Percentiles rank a stretch among this genome's conserved stretches.
Evolutionary conservation across 2,113 vertebrate species (phyloP).

Genomic region (Micromys minutus): DNA sequence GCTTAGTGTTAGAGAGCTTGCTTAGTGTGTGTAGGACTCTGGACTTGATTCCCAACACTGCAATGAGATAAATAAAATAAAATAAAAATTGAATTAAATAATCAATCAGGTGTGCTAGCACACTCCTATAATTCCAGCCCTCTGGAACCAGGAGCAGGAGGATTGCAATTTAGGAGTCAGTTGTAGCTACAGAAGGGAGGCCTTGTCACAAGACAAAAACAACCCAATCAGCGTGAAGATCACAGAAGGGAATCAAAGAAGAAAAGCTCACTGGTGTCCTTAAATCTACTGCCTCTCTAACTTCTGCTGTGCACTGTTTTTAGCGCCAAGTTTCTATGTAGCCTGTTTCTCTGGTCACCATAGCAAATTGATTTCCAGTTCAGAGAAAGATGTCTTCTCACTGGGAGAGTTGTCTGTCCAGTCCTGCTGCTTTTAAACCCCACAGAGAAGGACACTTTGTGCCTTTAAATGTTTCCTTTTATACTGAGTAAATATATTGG

Average conservation of each 20-base stretch:
- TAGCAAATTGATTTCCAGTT: not conserved
- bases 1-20: not conserved
- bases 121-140: not conserved
- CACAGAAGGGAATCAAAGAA: not conserved
- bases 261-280: not conserved
- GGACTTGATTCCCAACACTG: not conserved
- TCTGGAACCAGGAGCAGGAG: not conserved
- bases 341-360: not conserved
- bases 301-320: not conserved
- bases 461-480: constrained; percentile 63
- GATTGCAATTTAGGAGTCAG: not conserved
- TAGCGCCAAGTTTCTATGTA: not conserved
- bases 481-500: constrained; percentile 67
- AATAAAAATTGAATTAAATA: not conserved
- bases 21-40: not conserved
- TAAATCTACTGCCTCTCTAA: not conserved
- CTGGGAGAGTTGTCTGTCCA: constrained; percentile 64
- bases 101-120: not conserved
- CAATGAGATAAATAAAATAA: not conserved
- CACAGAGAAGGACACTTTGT: constrained; percentile 28
- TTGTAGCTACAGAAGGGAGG: not conserved
- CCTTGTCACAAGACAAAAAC: not conserved
- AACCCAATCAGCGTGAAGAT: not conserved
- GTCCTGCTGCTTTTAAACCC: constrained; percentile 67
- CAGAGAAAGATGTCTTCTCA: constrained; percentile 56